These are phyloP conservation scores for Carposina sasakii DNA, from an alignment of 1,140 invertebrate genomes.

Conservation along the genomic window DNA sequence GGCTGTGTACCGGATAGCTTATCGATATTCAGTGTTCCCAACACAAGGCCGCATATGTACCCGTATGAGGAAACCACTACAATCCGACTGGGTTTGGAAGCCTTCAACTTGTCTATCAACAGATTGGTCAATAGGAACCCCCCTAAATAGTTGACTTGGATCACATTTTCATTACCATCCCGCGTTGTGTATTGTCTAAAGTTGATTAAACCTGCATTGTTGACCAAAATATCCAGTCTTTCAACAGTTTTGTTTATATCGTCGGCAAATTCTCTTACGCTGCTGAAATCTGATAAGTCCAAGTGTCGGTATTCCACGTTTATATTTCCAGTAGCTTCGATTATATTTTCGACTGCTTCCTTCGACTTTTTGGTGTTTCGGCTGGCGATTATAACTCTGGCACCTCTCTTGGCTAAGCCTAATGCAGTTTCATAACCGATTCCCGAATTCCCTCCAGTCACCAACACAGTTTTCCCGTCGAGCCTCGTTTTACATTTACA, in stretches of 20 bases:
- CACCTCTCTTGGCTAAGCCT: constrained; percentile 77
- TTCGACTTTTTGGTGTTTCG: constrained; percentile 73
- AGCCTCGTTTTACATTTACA: constrained; percentile 40
- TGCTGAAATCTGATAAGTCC: constrained; percentile 43
- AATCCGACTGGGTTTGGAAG: constrained; percentile 74
- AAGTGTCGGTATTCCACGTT: constrained; percentile 42
- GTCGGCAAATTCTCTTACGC: constrained; percentile 37
- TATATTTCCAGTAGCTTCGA: constrained; percentile 33
- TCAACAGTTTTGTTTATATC: constrained; percentile 56
- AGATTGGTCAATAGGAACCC: constrained; percentile 79
- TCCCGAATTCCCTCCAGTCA: constrained; percentile 87
- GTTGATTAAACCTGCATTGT: constrained; percentile 77
- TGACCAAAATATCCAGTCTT: constrained; percentile 78
- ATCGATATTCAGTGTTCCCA: constrained; percentile 73
- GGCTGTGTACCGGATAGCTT: constrained; percentile 74
- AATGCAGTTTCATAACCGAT: constrained; percentile 85
- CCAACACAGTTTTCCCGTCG: constrained; percentile 79
- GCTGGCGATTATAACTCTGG: constrained; percentile 79
- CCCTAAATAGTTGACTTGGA: constrained; percentile 79
- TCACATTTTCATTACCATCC: constrained; percentile 75
- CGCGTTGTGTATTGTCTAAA: constrained; percentile 56
- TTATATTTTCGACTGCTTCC: constrained; percentile 49
- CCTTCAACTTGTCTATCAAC: constrained; percentile 69
- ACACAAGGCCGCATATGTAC: constrained; percentile 60
- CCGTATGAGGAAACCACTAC: constrained; percentile 80